These are phyloP conservation scores for Chauna torquata DNA, from an alignment of 2,113 vertebrate species.

Conservation along the genomic window DNA sequence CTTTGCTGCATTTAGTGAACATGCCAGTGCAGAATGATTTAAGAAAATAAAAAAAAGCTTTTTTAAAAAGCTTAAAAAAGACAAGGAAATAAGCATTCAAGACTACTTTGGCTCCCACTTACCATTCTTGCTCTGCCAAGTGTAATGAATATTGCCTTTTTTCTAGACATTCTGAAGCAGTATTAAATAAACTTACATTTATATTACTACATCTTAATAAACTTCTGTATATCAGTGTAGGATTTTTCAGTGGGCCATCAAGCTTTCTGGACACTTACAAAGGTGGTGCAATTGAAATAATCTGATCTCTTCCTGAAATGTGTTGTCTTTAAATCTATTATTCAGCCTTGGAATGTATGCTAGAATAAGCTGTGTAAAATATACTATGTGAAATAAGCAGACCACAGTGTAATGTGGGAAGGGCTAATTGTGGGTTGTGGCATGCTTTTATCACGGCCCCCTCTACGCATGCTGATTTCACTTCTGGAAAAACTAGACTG, in stretches of 20 bases:
- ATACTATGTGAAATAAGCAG: not conserved
- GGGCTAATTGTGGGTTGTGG: not conserved
- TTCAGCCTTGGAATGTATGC: not conserved
- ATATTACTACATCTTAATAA: conserved; percentile 36
- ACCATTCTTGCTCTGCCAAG: conserved; percentile 44
- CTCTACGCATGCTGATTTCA: not conserved
- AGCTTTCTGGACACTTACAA: not conserved
- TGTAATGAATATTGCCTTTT: conserved; percentile 55
- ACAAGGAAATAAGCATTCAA: conserved; percentile 52
- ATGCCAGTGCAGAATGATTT: conserved; percentile 49
- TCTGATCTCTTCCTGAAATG: not conserved
- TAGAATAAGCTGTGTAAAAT: not conserved
- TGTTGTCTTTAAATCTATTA: not conserved
- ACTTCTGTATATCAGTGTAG: not conserved
- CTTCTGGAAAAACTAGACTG: not conserved
- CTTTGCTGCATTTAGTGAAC: conserved; percentile 73
- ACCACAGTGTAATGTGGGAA: accelerated
- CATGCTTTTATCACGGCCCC: accelerated
- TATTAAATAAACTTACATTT: conserved; percentile 42
- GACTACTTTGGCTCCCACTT: conserved; percentile 16
- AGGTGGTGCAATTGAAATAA: not conserved
- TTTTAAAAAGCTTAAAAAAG: conserved; percentile 33
- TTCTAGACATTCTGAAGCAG: conserved; percentile 1
- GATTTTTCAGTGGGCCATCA: not conserved
- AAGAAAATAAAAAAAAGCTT: not conserved